phyloP scores from a whole-genome alignment of 2,888 invertebrate species.

The Palloptera scutellata region DNA sequence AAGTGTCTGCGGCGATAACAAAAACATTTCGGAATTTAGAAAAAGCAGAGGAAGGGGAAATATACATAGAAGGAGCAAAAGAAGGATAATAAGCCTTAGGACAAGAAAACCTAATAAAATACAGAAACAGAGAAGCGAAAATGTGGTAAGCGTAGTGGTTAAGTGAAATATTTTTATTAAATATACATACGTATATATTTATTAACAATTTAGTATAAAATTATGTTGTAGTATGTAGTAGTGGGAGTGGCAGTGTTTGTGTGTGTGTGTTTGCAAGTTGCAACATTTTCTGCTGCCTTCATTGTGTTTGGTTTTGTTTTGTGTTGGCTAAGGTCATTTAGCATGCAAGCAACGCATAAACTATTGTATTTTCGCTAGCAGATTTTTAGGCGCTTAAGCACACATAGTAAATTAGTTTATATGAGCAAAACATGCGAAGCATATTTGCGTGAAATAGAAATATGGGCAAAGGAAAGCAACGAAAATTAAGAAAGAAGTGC shows the following conservation, averaged over 20 bases:
- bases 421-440: constrained; percentile 18
- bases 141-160: too few relatives aligned
- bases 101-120: neutral
- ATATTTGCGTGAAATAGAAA: neutral
- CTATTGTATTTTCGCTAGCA: constrained; percentile 12
- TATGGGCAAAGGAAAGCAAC: too few relatives aligned
- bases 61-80: neutral
- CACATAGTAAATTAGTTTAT: constrained; percentile 28
- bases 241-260: neutral
- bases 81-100: neutral
- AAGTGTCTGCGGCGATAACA: constrained; percentile 21
- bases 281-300: neutral
- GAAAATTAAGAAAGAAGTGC: too few relatives aligned
- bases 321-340: constrained; percentile 22
- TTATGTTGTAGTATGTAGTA: neutral
- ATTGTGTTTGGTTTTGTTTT: neutral
- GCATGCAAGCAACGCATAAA: constrained; percentile 29
- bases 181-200: too few relatives aligned
- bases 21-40: neutral
- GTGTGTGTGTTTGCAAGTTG: neutral
- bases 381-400: constrained; percentile 27
- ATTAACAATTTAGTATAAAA: too few relatives aligned
- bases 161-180: too few relatives aligned
- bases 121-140: neutral
- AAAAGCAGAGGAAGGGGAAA: neutral